Evolutionary conservation across 2,797 vertebrate species (phyloP).

Genomic region (Balearica regulorum): DNA sequence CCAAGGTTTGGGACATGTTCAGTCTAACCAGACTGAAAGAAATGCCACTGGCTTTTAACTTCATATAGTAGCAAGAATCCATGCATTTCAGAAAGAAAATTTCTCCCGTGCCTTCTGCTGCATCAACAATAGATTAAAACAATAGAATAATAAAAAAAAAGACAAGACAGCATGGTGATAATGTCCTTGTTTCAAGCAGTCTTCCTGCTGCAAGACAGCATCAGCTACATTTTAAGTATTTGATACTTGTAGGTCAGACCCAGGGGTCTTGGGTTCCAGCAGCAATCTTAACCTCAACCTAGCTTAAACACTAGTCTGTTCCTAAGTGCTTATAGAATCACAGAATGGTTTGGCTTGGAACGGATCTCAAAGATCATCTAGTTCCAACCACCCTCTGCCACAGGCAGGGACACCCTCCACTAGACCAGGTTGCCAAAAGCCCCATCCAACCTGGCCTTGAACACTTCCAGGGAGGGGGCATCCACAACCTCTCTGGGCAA

Average conservation of each 20-base stretch:
- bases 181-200: neutral
- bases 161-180: neutral
- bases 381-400: too few species aligned
- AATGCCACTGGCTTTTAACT: neutral
- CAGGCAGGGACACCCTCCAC: too few species aligned
- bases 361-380: too few species aligned
- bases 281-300: neutral
- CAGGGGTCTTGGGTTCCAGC: neutral
- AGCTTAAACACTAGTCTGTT: neutral
- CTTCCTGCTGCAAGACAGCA: neutral
- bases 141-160: too few species aligned
- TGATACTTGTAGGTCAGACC: neutral
- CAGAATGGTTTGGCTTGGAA: too few species aligned
- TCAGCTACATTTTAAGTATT: neutral
- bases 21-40: neutral
- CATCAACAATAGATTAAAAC: neutral
- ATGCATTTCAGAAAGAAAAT: neutral
- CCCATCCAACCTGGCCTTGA: too few species aligned
- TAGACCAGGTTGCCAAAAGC: too few species aligned
- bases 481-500: too few species aligned
- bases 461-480: too few species aligned
- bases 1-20: neutral
- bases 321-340: too few species aligned
- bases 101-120: neutral
- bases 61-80: neutral